Conservation (phyloP, 1,140 invertebrate species). For the Drosophila miranda region DNA sequence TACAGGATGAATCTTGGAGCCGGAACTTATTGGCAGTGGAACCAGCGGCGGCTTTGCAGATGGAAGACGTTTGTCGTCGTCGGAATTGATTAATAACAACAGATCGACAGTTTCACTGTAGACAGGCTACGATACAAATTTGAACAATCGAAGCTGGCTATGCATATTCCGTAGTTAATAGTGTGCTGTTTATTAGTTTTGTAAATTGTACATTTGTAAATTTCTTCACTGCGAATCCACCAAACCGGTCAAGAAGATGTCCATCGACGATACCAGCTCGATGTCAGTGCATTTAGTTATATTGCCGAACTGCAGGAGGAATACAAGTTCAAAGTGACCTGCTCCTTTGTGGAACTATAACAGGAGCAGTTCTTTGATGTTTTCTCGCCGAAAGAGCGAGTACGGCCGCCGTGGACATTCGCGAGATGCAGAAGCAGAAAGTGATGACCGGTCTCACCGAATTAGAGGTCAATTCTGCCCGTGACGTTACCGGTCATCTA, state of each 20-base stretch:
- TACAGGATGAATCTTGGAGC: no score
- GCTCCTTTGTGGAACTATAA: slow-evolving; percentile 89
- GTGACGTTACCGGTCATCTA: slow-evolving; percentile 87
- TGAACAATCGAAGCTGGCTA: no score
- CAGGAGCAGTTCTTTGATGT: slow-evolving; percentile 92
- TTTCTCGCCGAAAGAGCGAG: slow-evolving; percentile 86
- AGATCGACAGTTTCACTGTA: no score
- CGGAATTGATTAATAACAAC: no score
- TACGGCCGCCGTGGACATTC: slow-evolving; percentile 91
- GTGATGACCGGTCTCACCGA: slow-evolving; percentile 88
- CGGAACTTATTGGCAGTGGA: no score
- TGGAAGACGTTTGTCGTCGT: no score
- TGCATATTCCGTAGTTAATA: no score
- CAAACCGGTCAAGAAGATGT: slow-evolving; percentile 49
- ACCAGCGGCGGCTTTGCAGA: no score
- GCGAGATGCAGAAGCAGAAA: slow-evolving; percentile 88
- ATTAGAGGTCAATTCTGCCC: slow-evolving; percentile 84
- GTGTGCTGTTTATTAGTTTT: no score
- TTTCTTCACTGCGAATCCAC: no score
- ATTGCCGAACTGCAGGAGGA: slow-evolving; percentile 84
- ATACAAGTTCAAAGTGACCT: slow-evolving; percentile 88
- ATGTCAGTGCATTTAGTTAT: slow-evolving; percentile 85
- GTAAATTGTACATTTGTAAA: no score
- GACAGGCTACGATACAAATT: no score
- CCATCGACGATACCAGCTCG: slow-evolving; percentile 89